Conservation (phyloP, 2,888 invertebrate genomes). For the Cheilosia pagana region DNA sequence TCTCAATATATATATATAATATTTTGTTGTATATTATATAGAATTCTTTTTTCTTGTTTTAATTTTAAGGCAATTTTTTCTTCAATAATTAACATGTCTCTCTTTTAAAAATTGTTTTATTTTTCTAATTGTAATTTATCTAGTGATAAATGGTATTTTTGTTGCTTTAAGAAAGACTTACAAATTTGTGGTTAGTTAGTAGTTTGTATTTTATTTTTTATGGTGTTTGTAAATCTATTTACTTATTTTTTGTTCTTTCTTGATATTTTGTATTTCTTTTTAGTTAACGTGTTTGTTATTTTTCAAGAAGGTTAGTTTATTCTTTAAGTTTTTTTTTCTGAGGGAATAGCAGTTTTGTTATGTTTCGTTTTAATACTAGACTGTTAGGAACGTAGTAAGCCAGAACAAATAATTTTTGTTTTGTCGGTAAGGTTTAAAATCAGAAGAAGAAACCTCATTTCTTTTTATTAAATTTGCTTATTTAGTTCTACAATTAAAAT, state of each 20-base stretch:
- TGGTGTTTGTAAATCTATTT: conserved; percentile 3
- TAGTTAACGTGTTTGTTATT: conserved; percentile 14
- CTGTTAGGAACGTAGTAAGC: conserved; percentile 72
- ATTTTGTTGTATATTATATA: conserved; percentile 50
- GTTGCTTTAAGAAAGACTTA: conserved; percentile 30
- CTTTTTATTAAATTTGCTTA: conserved; percentile 45
- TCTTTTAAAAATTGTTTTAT: conserved; percentile 48
- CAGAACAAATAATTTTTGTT: conserved; percentile 37
- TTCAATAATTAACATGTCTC: conserved; percentile 69
- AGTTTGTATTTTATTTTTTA: background rate
- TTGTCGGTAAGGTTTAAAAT: conserved; percentile 32
- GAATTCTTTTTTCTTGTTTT: conserved; percentile 35
- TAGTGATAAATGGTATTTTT: conserved; percentile 49
- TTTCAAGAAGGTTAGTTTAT: conserved; percentile 20
- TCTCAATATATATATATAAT: conserved; percentile 33
- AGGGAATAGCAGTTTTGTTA: conserved; percentile 49
- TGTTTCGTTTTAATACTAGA: conserved; percentile 46
- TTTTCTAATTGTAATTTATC: conserved; percentile 35
- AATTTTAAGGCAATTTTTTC: conserved; percentile 73
- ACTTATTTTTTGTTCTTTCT: conserved; percentile 7
- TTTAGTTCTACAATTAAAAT: conserved; percentile 36
- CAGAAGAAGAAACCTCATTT: conserved; percentile 62
- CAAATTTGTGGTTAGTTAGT: conserved; percentile 35
- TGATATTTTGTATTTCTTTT: conserved; percentile 21
- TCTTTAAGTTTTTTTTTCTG: conserved; percentile 15